Evolutionary conservation across 2,113 vertebrate species (phyloP).

Genomic region (Orcinus orca): DNA sequence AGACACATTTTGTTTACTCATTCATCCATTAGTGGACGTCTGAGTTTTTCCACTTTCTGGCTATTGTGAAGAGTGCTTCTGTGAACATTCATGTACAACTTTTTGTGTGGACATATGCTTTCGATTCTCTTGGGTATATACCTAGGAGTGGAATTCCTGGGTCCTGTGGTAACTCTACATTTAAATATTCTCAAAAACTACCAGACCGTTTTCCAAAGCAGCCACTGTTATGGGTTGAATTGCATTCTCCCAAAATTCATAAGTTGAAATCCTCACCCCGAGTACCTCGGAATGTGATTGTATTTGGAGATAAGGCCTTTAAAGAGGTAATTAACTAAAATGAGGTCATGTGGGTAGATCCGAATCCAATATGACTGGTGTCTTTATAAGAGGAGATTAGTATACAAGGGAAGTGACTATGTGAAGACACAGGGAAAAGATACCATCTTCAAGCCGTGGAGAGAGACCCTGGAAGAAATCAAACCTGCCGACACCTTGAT

Average conservation of each 20-base stretch:
- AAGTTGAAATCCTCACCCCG: neutral
- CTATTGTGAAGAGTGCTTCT: neutral
- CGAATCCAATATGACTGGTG: neutral
- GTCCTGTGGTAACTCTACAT: neutral
- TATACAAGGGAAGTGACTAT: neutral
- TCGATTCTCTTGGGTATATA: neutral
- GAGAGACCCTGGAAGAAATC: neutral
- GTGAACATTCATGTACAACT: neutral
- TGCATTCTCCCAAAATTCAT: neutral
- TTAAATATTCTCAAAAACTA: neutral
- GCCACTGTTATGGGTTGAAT: neutral
- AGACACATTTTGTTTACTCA: neutral
- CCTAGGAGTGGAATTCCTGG: neutral
- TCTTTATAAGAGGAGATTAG: neutral
- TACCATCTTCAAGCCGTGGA: neutral
- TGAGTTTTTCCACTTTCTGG: neutral
- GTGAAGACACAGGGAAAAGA: too few species aligned
- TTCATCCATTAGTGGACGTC: neutral
- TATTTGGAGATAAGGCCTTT: neutral
- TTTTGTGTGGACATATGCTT: neutral
- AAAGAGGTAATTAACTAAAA: neutral
- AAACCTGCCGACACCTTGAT: neutral
- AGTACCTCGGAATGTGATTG: neutral
- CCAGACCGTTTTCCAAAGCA: neutral
- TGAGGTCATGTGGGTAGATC: neutral